These are phyloP conservation scores for Scelioninae gen. 1 DNA, from an alignment of 2,888 invertebrate genomes.

Conservation along the genomic window DNA sequence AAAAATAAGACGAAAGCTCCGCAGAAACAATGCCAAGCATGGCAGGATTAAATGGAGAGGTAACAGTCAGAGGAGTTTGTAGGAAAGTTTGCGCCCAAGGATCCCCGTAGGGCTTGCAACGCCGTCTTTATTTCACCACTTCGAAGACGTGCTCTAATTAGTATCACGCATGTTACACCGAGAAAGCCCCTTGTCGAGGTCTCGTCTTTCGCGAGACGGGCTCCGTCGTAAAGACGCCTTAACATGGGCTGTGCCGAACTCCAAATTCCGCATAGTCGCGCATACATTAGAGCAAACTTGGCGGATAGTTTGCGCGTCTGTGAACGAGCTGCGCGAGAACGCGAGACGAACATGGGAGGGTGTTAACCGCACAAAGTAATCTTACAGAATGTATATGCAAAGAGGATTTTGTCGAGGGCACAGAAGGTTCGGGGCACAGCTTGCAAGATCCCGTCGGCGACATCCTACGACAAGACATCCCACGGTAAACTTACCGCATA, in stretches of 20 bases:
- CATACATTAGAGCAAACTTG: constrained; percentile 84
- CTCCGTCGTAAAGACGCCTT: constrained; percentile 67
- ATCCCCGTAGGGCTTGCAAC: constrained; percentile 60
- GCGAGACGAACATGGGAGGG: constrained; percentile 75
- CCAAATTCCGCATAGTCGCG: constrained; percentile 82
- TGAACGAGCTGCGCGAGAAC: constrained; percentile 73
- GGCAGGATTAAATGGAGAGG: constrained; percentile 44
- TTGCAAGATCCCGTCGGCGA: constrained; percentile 81
- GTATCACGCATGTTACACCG: constrained; percentile 83
- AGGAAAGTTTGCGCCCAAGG: constrained; percentile 52
- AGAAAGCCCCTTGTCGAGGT: constrained; percentile 72
- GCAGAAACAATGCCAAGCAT: constrained; percentile 41
- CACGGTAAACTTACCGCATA: constrained; percentile 78
- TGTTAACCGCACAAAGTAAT: constrained; percentile 85
- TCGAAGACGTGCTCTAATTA: constrained; percentile 81
- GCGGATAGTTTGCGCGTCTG: constrained; percentile 81
- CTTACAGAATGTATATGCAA: constrained; percentile 85
- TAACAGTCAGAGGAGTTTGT: constrained; percentile 18
- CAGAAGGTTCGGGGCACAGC: constrained; percentile 78
- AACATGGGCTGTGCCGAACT: constrained; percentile 80
- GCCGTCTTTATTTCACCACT: constrained; percentile 67
- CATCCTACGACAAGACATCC: constrained; percentile 82
- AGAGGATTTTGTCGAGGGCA: constrained; percentile 79
- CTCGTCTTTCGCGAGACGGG: constrained; percentile 70
- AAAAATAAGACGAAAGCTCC: constrained; percentile 43